phyloP scores from a whole-genome alignment of 2,113 vertebrate genomes.

The Hoplias malabaricus region DNA sequence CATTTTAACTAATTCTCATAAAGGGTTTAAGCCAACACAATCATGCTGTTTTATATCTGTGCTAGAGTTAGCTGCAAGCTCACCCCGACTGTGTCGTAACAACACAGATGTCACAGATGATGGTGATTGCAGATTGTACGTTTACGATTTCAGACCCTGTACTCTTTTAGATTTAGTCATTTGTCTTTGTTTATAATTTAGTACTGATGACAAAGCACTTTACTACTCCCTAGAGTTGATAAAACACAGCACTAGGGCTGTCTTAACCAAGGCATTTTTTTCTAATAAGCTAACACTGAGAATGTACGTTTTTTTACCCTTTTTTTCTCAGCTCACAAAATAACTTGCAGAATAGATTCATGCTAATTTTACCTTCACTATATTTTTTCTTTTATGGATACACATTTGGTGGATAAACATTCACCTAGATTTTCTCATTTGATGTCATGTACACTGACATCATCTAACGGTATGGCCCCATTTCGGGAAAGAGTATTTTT shows the following conservation, averaged over 20 bases:
- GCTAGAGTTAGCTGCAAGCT: not conserved
- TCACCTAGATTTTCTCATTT: too few relatives aligned
- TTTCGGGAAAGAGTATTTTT: not conserved
- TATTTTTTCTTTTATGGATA: too few relatives aligned
- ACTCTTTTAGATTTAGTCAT: constrained; percentile 1
- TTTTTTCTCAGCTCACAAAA: not conserved
- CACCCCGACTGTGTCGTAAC: not conserved
- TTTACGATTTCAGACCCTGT: not conserved
- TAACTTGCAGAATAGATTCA: too few relatives aligned
- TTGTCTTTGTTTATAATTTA: constrained; percentile 15
- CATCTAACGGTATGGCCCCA: not conserved
- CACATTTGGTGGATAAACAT: too few relatives aligned
- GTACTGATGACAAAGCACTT: not conserved
- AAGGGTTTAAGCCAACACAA: not conserved
- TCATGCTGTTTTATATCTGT: not conserved
- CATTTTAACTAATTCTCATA: not conserved
- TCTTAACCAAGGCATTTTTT: not conserved
- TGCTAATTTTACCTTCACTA: too few relatives aligned
- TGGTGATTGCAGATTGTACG: not conserved
- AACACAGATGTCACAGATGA: not conserved
- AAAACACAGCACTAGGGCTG: not conserved
- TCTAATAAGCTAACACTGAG: not conserved
- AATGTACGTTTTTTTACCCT: not conserved
- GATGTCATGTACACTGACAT: not conserved
- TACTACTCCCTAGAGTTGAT: not conserved